Evolutionary conservation across 2,113 vertebrate genomes (phyloP).

Genomic region (Centropristis striata): DNA sequence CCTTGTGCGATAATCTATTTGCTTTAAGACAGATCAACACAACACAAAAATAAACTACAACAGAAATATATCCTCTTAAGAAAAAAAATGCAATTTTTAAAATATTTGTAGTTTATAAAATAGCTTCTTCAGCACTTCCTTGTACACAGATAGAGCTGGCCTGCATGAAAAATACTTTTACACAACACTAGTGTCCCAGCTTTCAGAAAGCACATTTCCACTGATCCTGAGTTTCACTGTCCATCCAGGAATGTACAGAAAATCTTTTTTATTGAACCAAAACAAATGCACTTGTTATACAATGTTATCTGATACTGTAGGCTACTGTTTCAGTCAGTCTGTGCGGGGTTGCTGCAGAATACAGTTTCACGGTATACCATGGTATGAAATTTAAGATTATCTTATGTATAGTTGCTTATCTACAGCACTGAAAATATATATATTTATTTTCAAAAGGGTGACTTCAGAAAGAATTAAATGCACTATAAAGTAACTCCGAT

Average conservation of each 20-base stretch:
- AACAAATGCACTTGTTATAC: constrained; percentile 23
- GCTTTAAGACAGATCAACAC: too few relatives aligned
- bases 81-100: background rate
- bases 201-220: background rate
- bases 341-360: background rate
- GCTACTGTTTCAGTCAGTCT: constrained; percentile 16
- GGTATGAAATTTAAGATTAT: too few relatives aligned
- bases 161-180: background rate
- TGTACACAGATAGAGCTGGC: background rate
- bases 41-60: too few relatives aligned
- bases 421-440: too few relatives aligned
- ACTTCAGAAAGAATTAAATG: background rate
- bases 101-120: background rate
- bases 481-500: background rate
- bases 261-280: constrained; percentile 4
- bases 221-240: background rate
- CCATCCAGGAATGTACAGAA: background rate
- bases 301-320: constrained; percentile 24
- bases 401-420: too few relatives aligned
- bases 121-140: background rate
- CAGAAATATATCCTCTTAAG: too few relatives aligned
- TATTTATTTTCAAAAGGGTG: too few relatives aligned
- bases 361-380: too few relatives aligned
- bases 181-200: background rate
- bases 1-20: too few relatives aligned